Evolutionary conservation across 2,797 vertebrate species (phyloP).

Genomic region (Pygocentrus nattereri): DNA sequence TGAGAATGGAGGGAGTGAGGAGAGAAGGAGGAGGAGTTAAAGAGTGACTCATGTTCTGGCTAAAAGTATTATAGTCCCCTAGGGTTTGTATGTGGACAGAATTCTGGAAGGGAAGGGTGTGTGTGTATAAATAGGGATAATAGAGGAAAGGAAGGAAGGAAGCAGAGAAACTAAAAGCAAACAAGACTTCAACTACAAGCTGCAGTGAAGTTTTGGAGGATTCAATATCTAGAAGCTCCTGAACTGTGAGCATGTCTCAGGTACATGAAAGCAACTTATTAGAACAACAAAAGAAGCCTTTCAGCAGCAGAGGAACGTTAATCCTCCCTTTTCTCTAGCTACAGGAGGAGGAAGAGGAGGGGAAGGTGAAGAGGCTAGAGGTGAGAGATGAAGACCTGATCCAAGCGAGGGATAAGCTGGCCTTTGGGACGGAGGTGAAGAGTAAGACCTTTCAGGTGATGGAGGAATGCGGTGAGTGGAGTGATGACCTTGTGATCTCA

Average conservation of each 20-base stretch:
- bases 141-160: constrained; percentile 21
- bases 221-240: constrained; percentile 35
- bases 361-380: constrained; percentile 86
- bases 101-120: constrained; percentile 29
- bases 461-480: constrained; percentile 90
- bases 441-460: constrained; percentile 96
- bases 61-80: constrained; percentile 66
- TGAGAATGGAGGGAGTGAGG: constrained; percentile 21
- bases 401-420: constrained; percentile 83
- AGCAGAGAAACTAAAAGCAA: not conserved
- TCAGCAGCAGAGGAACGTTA: not conserved
- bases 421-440: constrained; percentile 80
- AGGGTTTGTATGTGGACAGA: constrained; percentile 46
- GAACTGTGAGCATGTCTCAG: constrained; percentile 73
- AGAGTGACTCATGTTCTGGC: constrained; percentile 65
- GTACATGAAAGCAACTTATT: constrained; percentile 62
- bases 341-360: constrained; percentile 65
- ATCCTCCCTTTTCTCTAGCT: constrained; percentile 45
- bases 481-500: not conserved
- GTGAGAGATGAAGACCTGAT: constrained; percentile 90
- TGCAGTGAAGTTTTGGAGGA: constrained; percentile 24
- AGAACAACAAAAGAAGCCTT: not conserved
- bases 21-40: constrained; percentile 70
- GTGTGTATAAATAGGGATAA: constrained; percentile 26
- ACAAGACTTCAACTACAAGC: constrained; percentile 16